Percentiles rank a stretch among this genome's conserved stretches.
phyloP scores from a whole-genome alignment of 2,797 vertebrate genomes.

The Syngnathus rostellatus region DNA sequence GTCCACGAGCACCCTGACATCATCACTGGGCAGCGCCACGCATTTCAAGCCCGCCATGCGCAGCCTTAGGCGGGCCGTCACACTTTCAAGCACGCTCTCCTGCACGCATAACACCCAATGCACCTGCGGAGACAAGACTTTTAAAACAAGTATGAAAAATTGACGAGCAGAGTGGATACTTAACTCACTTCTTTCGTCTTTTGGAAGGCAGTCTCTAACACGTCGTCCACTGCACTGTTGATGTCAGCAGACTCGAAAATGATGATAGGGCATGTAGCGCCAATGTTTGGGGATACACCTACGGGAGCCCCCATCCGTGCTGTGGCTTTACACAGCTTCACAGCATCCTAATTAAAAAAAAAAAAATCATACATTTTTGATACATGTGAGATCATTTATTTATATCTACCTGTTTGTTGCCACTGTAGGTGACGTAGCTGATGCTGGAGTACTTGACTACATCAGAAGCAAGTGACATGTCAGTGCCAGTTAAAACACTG shows the following conservation, averaged over 20 bases:
- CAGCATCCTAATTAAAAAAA: constrained; percentile 62
- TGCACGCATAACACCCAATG: constrained; percentile 77
- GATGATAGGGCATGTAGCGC: constrained; percentile 67
- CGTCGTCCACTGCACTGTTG: constrained; percentile 77
- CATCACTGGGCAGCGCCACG: constrained; percentile 52
- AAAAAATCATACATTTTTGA: background rate
- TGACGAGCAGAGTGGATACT: background rate
- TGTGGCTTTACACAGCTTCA: constrained; percentile 57
- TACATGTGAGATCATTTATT: too few species aligned
- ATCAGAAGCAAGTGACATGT: constrained; percentile 43
- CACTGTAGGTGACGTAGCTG: constrained; percentile 71
- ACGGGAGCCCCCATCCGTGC: constrained; percentile 63
- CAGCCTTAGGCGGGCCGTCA: constrained; percentile 61
- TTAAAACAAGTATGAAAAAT: background rate
- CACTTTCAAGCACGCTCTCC: constrained; percentile 65
- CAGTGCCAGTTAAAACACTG: constrained; percentile 73
- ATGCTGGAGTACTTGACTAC: constrained; percentile 63
- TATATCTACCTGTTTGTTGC: constrained; percentile 61
- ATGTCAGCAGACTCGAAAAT: constrained; percentile 80
- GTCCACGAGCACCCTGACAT: constrained; percentile 49
- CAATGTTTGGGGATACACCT: constrained; percentile 62
- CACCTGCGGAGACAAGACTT: constrained; percentile 34
- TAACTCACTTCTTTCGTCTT: constrained; percentile 56
- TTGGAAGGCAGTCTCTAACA: constrained; percentile 64
- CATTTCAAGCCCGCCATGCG: constrained; percentile 63